Evolutionary conservation across 2,797 vertebrate genomes (phyloP), one percentile per base, ranked within the genome.

Genomic region (Todus mexicanus): DNA sequence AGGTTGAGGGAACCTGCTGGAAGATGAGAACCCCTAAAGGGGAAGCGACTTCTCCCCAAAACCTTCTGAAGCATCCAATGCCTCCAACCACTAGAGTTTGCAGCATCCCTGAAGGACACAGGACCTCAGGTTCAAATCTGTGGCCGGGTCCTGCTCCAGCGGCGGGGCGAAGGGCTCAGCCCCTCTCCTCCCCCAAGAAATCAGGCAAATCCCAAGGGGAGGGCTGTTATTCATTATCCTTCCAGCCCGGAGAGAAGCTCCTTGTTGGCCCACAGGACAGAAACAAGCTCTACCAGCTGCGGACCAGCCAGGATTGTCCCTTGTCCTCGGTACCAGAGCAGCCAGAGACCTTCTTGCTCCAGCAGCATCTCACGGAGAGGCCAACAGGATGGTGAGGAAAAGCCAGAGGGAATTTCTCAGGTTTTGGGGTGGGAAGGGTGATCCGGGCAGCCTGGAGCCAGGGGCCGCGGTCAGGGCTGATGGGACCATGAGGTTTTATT

Each of bases 191-290:
- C 85, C 61, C 85, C 51, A 12, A 6, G 79, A 60, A 57, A 35
- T 6, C 11, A 10, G 26, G 29, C 35, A 23, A 25, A 76, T 15
- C 68, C 68, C 50, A 10, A 42, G 66, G 82, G 51, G 4, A 53
- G 53, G 37, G 73, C 47, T 75, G 84, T 94, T 94, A 92, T 5
- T 92, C 92, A 89, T 94, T 94, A 85, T 23, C 85, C 50, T 27
- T 47, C 60, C 71, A 50, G 60, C 27, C 38, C 31, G 33, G 4
- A 7, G 53, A 37, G 43, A 33, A 63, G 65, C 38, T 81, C 84
- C 33, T 61, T 5, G 12, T 18, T 53, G 74, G 82, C 71, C 72
- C 60, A 4, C 33, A 15, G 35, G 23, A 7, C 79, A 48, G 75
- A 38, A 50, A 8, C 13, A 18, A 45, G 21, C 37, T 40, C 47